These are phyloP conservation scores for Brachypodius melanocephalos DNA, from an alignment of 2,113 vertebrate genomes.

Conservation along the genomic window DNA sequence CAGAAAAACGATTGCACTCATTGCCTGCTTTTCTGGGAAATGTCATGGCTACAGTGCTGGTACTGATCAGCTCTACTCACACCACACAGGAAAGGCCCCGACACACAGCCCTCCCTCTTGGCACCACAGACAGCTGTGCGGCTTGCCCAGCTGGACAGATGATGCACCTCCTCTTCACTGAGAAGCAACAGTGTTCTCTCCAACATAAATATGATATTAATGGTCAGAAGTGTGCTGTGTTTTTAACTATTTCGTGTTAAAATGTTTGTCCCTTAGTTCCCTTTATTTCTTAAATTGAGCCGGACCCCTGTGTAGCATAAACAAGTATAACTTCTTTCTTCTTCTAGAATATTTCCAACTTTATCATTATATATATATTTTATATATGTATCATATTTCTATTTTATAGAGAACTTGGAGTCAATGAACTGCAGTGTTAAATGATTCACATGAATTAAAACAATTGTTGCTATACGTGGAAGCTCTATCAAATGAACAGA, in stretches of 20 bases:
- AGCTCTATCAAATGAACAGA: not conserved
- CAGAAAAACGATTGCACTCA: not conserved
- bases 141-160: not conserved
- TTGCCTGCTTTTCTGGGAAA: not conserved
- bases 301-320: not conserved
- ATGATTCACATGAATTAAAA: not conserved
- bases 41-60: accelerated
- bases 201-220: not conserved
- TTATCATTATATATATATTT: not conserved
- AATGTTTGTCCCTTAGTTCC: not conserved
- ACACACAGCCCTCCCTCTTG: not conserved
- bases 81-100: not conserved
- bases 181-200: not conserved
- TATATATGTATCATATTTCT: not conserved
- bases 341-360: not conserved
- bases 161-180: not conserved
- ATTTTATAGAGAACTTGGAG: not conserved
- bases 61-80: not conserved
- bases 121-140: not conserved
- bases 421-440: not conserved
- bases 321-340: not conserved
- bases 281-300: not conserved
- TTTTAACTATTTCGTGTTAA: not conserved
- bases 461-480: not conserved
- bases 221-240: not conserved